Evolutionary conservation across 2,888 invertebrate genomes (phyloP).

Genomic region (Conops quadrifasciatus): DNA sequence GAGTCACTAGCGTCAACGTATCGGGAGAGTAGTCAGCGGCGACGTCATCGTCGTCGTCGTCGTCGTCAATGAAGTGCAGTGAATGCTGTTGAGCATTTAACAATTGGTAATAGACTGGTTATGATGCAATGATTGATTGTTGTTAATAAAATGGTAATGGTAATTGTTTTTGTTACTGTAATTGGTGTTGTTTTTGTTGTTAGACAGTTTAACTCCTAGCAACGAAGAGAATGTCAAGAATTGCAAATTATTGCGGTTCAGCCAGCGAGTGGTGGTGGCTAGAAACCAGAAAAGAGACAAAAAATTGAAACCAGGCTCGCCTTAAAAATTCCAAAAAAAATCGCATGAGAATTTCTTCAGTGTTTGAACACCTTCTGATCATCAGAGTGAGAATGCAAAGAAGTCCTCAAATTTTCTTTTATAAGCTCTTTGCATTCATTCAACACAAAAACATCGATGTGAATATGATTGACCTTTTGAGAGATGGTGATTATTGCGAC

Average conservation of each 20-base stretch:
- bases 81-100: background rate
- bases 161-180: background rate
- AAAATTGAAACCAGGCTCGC: background rate
- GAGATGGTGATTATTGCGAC: no score
- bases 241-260: background rate
- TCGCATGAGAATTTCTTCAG: no score
- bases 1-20: no score
- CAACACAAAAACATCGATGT: no score
- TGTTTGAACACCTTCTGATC: no score
- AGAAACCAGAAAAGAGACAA: background rate
- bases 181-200: background rate
- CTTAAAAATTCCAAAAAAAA: background rate
- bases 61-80: background rate
- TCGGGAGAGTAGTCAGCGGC: background rate
- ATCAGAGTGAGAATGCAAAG: no score
- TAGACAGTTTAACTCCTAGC: background rate
- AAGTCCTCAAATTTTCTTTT: no score
- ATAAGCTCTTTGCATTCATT: no score
- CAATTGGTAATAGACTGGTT: background rate
- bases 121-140: conserved; percentile 25
- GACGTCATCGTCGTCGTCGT: background rate
- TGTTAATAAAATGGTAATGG: background rate
- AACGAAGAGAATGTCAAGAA: conserved; percentile 1
- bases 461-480: no score
- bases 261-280: no score